Base-by-base conservation (phyloP, 2,113 vertebrate genomes). In the Aegotheles bennettii region DNA sequence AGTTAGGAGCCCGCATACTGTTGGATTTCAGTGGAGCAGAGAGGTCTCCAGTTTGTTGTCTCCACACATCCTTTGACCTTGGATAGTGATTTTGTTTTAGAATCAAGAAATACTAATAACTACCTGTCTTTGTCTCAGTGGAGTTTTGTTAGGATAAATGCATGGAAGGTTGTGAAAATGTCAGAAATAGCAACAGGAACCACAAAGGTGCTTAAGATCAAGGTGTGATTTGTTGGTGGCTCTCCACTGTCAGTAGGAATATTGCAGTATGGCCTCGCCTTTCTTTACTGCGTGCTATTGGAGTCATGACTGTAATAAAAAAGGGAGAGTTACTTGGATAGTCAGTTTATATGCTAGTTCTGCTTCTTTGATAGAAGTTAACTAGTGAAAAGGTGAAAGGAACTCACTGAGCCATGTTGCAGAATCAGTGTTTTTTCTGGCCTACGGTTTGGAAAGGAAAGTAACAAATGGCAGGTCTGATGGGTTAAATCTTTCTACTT, bases 231-330 rank as follows among this genome's bases (percentile, higher is more conserved):
- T 56, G 25, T 28, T 38, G 53, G 31, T 53, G 0, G 1, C 5
- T 76, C 33, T 53, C n/a, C 1, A 0, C 4, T 60, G 64, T 67
- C 65, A 0, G 2, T 1, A 43, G 63, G 21, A 80, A 90, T 31
- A 48, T 23, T 84, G 38, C 10, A 14, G 47, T 35, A 59, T 73
- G 65, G 56, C 80, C 68, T 84, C 83, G 54, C 86, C 84, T 78
- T 74, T 86, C 79, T 77, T 85, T 89, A 28, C 80, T 68, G 36
- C 64, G 38, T 29, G 25, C 26, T 13, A 2, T 13, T 53, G 59
- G 80, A 60, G 50, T 73, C 59, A 54, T 26, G 47, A n/a, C 75
- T 63, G 10, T 28, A 65, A 80, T 86, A 69, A 94, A 91, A 90
- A 77, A 10, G 68, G 53, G 71, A 82, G 48, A 29, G 79, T 91